phyloP scores from a whole-genome alignment of 2,888 invertebrate genomes.

The Agriopis aurantiaria region DNA sequence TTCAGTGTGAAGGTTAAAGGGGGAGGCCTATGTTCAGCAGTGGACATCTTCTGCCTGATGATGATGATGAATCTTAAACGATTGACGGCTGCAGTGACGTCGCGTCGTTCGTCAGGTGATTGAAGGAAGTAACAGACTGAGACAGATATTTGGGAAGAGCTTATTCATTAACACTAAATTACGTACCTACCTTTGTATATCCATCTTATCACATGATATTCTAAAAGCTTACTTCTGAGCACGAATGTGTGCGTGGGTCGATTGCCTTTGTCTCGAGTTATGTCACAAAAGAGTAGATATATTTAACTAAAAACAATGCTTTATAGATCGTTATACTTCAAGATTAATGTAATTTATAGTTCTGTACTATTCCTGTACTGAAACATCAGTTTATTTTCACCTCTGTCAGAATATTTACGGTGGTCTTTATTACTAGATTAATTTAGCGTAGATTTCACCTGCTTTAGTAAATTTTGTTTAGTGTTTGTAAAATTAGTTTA shows the following conservation, averaged over 20 bases:
- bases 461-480: constrained; percentile 16
- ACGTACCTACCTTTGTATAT: constrained; percentile 8
- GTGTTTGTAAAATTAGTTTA: constrained; percentile 10
- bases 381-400: constrained; percentile 8
- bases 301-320: constrained; percentile 42
- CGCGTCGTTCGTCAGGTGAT: no score
- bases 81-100: no score
- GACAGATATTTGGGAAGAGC: not conserved
- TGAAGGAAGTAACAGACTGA: no score
- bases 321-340: constrained; percentile 42
- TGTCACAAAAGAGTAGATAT: constrained; percentile 35
- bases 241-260: constrained; percentile 28
- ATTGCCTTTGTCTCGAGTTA: constrained; percentile 29
- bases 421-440: constrained; percentile 7
- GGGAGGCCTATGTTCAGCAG: no score
- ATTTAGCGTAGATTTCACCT: constrained; percentile 20
- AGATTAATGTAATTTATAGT: constrained; percentile 34
- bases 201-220: constrained; percentile 34
- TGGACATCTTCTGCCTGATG: no score
- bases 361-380: constrained; percentile 26
- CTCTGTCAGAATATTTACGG: constrained; percentile 11
- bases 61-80: no score
- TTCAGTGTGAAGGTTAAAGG: no score
- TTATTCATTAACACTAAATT: not conserved
- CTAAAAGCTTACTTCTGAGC: constrained; percentile 12